Base-by-base conservation (phyloP, 1,140 invertebrate genomes). In the Drosophila ironensis region DNA sequence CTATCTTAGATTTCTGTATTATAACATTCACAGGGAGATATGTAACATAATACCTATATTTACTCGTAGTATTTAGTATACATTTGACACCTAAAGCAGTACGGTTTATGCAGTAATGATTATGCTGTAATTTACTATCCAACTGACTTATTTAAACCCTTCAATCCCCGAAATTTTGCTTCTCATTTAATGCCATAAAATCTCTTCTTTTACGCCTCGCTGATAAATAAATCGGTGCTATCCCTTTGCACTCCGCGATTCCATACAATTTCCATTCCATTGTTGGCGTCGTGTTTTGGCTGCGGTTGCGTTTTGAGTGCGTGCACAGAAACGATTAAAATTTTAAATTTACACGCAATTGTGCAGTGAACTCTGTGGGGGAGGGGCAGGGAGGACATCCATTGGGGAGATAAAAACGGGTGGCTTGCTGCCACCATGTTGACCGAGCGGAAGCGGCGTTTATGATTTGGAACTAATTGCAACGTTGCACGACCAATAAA, bases 381-480 rank as follows among this genome's bases (percentile, higher is more conserved):
- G 25, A 37, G 14, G 33, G 14, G 14, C 16, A 14, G 14, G 33
- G 33, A 7, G 33, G 33, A n/a, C 20, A 12, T n/a, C n/a, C n/a
- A n/a, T n/a, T n/a, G n/a, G n/a, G n/a, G 1, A 14, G 28, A n/a
- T 45, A 17, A 37, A 44, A 17, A 14, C 11, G 11, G 2, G 1
- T 2, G n/a, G 25, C 3, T 9, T 9, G 28, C n/a, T 11, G 12
- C 16, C 57, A 17, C 24, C 35, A 59, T 22, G 51, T 46, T 76
- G 72, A 61, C 72, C 78, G 60, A 54, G 33, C 80, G 66, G 78
- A 78, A 86, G 80, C 69, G 57, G 68, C 74, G 74, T 80, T 84
- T 84, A 84, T 84, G 78, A 84, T 84, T 84, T 86, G 80, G 78
- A 84, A 84, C 80, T 84, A 84, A 84, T 84, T 84, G 78, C 66